Conservation (phyloP, 64 coral and sea anemone species). For the Anthopleura sola region DNA sequence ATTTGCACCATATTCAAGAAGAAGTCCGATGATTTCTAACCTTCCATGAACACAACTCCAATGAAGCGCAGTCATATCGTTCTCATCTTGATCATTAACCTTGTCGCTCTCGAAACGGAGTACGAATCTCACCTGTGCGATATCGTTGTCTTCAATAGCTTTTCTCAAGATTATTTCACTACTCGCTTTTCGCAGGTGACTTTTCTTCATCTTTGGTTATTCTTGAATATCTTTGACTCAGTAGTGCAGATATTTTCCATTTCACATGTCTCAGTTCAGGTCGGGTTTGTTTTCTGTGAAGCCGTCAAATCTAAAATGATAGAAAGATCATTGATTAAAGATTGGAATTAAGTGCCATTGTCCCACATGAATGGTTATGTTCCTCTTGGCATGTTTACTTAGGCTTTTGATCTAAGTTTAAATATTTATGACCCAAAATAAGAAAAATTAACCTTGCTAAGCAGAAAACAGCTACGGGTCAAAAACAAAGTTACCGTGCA, state of each 20-base stretch:
- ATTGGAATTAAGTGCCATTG: conserved; percentile 3
- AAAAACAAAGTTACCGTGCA: background rate
- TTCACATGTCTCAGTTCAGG: background rate
- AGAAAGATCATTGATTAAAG: background rate
- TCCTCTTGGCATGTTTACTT: background rate
- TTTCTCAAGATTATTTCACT: conserved; percentile 42
- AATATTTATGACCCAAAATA: background rate
- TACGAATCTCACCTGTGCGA: conserved; percentile 76
- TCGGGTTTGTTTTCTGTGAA: background rate
- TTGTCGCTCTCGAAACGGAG: conserved; percentile 56
- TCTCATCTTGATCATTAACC: conserved; percentile 82
- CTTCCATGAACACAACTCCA: conserved; percentile 75
- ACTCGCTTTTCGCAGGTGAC: background rate
- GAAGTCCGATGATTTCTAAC: conserved; percentile 57
- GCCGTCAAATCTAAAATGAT: background rate
- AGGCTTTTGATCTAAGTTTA: background rate
- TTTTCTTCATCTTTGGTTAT: background rate
- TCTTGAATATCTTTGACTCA: background rate
- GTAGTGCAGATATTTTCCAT: background rate
- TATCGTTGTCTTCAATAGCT: conserved; percentile 86
- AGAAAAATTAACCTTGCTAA: background rate
- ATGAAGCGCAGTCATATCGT: conserved; percentile 72
- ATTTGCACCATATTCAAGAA: conserved; percentile 78
- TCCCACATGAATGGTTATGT: background rate
- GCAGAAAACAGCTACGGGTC: background rate